These are phyloP conservation scores for Uria lomvia DNA, from an alignment of 2,113 vertebrate genomes.

Conservation along the genomic window DNA sequence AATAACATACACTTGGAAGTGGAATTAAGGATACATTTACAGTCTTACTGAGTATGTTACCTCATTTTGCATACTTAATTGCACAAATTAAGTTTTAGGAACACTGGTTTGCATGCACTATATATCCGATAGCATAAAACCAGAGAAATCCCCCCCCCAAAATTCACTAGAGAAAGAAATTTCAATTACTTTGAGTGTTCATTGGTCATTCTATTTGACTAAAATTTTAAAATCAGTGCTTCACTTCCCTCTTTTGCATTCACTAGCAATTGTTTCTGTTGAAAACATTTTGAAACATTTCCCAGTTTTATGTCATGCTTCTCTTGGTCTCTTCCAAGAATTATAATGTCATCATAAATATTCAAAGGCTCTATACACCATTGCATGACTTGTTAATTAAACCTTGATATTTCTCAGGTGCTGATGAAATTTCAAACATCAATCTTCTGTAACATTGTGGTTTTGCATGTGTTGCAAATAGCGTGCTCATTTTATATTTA, in stretches of 20 bases:
- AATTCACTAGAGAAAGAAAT: not conserved
- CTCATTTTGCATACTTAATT: not conserved
- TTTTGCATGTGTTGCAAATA: constrained; percentile 11
- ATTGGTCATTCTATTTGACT: not conserved
- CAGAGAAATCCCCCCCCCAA: not conserved
- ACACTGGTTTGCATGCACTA: not conserved
- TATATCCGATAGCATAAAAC: not conserved
- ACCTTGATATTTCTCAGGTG: constrained; percentile 58
- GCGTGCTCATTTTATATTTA: not conserved
- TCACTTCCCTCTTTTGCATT: not conserved
- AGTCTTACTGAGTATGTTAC: not conserved
- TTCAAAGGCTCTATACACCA: constrained; percentile 38
- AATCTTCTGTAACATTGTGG: constrained; percentile 23
- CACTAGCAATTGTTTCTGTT: not conserved
- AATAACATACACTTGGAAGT: not conserved
- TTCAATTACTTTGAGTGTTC: not conserved
- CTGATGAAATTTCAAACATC: constrained; percentile 38
- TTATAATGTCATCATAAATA: constrained; percentile 66
- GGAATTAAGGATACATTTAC: not conserved
- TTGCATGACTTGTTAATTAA: constrained; percentile 61
- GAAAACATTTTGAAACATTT: constrained; percentile 45
- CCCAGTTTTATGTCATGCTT: constrained; percentile 42
- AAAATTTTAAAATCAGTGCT: not conserved
- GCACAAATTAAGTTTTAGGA: not conserved
- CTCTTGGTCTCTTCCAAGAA: constrained; percentile 52